These are phyloP conservation scores for Xerus rutilus DNA, from an alignment of 2,797 vertebrate genomes.

Conservation along the genomic window DNA sequence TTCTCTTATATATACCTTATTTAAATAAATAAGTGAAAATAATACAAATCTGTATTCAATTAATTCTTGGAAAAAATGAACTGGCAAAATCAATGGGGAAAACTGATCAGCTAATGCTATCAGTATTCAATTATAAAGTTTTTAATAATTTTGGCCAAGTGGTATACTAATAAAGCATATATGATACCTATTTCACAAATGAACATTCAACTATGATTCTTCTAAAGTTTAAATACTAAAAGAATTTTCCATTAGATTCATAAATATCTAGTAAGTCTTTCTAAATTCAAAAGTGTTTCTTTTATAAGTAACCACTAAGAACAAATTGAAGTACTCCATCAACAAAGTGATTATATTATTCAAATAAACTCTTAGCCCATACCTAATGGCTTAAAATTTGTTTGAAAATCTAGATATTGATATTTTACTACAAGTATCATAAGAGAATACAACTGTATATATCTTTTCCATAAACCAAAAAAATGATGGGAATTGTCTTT, in stretches of 20 bases:
- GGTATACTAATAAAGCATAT: conserved; percentile 16
- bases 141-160: conserved; percentile 12
- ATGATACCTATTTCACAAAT: conserved; percentile 51
- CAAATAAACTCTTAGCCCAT: not conserved
- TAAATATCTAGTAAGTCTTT: not conserved
- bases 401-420: conserved; percentile 47
- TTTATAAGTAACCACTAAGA: conserved; percentile 19
- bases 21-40: conserved; percentile 31
- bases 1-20: not conserved
- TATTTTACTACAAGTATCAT: conserved; percentile 34
- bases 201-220: conserved; percentile 31
- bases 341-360: not conserved
- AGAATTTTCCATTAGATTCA: not conserved
- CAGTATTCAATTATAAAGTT: not conserved
- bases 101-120: not conserved
- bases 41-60: conserved; percentile 39
- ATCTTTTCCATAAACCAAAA: conserved; percentile 67
- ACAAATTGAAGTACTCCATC: not conserved
- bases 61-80: conserved; percentile 51
- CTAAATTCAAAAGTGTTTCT: not conserved
- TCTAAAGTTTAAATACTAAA: not conserved
- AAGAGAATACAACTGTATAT: not conserved
- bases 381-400: conserved; percentile 18
- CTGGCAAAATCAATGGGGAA: not conserved
- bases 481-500: conserved; percentile 58